Percentiles rank a stretch among this genome's conserved stretches.
Conservation (phyloP, 2,797 vertebrate genomes). For the Cossypha caffra region DNA sequence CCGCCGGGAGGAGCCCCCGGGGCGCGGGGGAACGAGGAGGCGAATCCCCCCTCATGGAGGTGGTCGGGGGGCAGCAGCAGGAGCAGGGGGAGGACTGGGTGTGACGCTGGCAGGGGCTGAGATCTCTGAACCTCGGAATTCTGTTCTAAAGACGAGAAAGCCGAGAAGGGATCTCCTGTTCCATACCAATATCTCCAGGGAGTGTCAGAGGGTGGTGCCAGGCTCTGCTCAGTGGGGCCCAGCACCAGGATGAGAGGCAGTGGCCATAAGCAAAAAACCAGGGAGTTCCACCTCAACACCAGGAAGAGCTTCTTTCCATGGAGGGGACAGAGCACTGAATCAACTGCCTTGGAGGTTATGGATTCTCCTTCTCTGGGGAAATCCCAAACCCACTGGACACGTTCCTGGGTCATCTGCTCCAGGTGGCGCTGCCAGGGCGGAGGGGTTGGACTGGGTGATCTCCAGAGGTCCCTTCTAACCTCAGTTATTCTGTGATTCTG, state of each 20-base stretch:
- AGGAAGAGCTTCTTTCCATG: not conserved
- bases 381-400: not conserved
- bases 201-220: not conserved
- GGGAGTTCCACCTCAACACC: not conserved
- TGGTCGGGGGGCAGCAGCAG: not conserved
- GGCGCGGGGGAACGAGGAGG: not conserved
- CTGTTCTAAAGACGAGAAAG: not conserved
- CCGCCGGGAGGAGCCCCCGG: not conserved
- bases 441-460: not conserved
- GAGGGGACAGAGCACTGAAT: not conserved
- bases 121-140: rapidly evolving
- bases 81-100: not conserved
- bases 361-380: not conserved
- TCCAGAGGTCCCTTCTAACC: not conserved
- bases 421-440: not conserved
- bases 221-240: not conserved
- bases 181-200: rapidly evolving
- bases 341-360: not conserved
- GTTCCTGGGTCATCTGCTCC: not conserved
- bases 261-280: not conserved
- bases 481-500: not conserved
- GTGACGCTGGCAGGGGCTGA: rapidly evolving
- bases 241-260: not conserved
- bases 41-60: not conserved
- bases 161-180: rapidly evolving